These are phyloP conservation scores for Lepidochitona cinerea DNA, from an alignment of 2,888 invertebrate genomes.

Conservation along the genomic window DNA sequence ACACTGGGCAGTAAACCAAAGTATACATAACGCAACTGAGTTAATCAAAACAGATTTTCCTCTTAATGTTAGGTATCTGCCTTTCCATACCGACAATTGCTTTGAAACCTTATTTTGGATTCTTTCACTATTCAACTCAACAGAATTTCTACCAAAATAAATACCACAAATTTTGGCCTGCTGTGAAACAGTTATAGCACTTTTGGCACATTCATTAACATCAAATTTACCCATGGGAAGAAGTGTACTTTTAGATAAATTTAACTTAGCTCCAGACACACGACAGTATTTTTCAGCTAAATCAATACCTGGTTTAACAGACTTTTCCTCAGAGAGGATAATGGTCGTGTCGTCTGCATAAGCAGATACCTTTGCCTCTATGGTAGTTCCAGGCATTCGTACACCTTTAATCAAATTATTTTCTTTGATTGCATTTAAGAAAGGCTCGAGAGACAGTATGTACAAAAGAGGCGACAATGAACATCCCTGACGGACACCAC, in stretches of 20 bases:
- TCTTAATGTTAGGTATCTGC: background rate
- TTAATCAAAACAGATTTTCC: background rate
- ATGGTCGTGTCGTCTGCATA: constrained; percentile 19
- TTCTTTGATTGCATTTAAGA: background rate
- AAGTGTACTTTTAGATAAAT: constrained; percentile 28
- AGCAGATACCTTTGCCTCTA: constrained; percentile 5
- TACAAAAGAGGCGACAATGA: background rate
- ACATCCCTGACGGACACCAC: constrained; percentile 10
- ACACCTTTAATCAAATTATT: constrained; percentile 15
- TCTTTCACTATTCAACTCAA: background rate
- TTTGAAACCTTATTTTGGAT: background rate
- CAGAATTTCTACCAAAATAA: background rate
- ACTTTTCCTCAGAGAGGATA: constrained; percentile 7
- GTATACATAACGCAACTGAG: background rate
- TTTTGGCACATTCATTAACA: background rate
- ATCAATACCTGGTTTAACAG: background rate
- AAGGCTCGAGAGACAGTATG: background rate
- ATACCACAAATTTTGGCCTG: background rate
- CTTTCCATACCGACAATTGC: background rate
- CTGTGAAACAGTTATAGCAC: background rate
- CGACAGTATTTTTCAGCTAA: constrained; percentile 4
- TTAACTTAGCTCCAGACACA: constrained; percentile 28
- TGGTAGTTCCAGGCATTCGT: constrained; percentile 14
- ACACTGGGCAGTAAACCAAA: background rate
- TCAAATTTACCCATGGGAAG: background rate